Conservation (phyloP, 92 coral and sea anemone genomes). For the Parazoanthus swiftii region DNA sequence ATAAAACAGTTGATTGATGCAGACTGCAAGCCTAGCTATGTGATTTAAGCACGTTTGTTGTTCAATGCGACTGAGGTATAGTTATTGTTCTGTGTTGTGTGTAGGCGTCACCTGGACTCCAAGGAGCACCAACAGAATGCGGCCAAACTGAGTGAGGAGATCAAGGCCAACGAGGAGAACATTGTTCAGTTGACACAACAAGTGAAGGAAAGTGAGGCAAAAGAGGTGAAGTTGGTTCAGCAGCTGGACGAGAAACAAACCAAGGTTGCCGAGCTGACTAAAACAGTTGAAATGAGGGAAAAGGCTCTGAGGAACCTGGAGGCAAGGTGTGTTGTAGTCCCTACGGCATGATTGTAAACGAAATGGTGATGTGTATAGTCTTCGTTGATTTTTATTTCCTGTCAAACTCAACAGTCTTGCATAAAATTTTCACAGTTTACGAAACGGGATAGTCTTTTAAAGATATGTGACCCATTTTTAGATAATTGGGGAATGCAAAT, state of each 20-base stretch:
- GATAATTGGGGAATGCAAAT: neutral
- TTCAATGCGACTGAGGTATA: neutral
- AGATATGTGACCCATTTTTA: neutral
- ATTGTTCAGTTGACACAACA: constrained; percentile 46
- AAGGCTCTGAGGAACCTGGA: constrained; percentile 44
- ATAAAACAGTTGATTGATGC: neutral
- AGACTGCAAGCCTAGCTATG: too few relatives aligned
- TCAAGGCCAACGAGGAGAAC: constrained; percentile 45
- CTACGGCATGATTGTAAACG: neutral
- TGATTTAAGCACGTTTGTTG: too few relatives aligned
- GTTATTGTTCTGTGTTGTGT: neutral
- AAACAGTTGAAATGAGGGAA: constrained; percentile 46
- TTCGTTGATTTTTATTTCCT: too few relatives aligned
- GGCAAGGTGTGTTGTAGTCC: constrained; percentile 2
- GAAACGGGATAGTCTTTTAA: neutral
- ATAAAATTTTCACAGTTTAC: neutral
- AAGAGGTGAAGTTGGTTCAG: constrained; percentile 43
- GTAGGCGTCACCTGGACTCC: neutral
- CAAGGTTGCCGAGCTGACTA: constrained; percentile 50
- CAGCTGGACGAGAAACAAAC: constrained; percentile 46
- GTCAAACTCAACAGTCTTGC: neutral
- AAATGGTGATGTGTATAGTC: too few relatives aligned
- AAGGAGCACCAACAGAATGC: neutral
- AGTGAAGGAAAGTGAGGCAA: constrained; percentile 55
- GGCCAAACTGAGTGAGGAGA: constrained; percentile 44